Evolutionary conservation across 1,140 invertebrate species (phyloP).

Genomic region (Drosophila ogumai): DNA sequence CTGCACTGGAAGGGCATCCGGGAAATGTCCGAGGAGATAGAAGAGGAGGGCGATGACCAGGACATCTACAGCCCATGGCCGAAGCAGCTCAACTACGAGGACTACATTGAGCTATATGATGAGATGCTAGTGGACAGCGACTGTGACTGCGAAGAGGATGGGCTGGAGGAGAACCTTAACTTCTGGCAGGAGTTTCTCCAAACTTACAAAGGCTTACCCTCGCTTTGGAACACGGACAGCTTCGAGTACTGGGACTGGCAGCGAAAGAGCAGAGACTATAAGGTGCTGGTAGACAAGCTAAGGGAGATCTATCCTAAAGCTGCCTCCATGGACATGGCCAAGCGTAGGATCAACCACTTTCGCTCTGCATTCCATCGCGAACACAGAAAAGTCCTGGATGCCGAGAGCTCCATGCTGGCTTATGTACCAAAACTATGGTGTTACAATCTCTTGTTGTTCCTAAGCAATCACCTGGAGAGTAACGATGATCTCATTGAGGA

Average conservation of each 20-base stretch:
- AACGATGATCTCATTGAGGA: background rate
- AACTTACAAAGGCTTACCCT: background rate
- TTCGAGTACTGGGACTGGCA: background rate
- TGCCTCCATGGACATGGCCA: slow-evolving; percentile 2
- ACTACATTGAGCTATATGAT: background rate
- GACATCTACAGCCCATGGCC: background rate
- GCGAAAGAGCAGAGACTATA: background rate
- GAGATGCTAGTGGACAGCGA: slow-evolving; percentile 8
- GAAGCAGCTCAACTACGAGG: background rate
- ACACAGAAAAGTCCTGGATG: background rate
- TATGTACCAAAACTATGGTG: background rate
- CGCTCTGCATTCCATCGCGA: background rate
- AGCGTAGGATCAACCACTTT: background rate
- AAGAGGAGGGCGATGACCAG: background rate
- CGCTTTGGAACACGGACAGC: background rate
- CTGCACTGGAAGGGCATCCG: background rate
- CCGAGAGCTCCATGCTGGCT: background rate
- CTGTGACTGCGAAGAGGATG: background rate
- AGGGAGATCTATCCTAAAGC: slow-evolving; percentile 1
- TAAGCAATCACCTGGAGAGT: background rate
- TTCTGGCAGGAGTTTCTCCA: background rate
- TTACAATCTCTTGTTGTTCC: background rate
- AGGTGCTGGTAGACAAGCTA: background rate
- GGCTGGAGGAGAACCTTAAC: background rate
- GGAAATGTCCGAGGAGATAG: background rate